These are phyloP conservation scores for Poecilia gillii DNA, from an alignment of 2,797 vertebrate genomes.

Conservation along the genomic window DNA sequence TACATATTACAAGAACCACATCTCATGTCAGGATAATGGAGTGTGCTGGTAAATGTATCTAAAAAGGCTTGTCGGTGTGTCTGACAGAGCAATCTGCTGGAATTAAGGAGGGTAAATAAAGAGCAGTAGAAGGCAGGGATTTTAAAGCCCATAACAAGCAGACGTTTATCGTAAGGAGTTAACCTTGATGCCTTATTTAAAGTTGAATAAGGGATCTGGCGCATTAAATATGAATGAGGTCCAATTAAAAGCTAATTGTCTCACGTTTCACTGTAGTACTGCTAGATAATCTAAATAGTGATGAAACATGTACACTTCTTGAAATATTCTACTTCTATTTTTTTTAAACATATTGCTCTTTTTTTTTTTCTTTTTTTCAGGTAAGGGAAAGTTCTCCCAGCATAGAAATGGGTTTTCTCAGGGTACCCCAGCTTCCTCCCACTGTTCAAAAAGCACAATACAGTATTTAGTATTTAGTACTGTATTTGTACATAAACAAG, in stretches of 20 bases:
- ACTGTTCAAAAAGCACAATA: background rate
- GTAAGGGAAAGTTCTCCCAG: background rate
- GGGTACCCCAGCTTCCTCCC: background rate
- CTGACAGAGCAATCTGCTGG: background rate
- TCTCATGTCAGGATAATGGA: constrained; percentile 22
- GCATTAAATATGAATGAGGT: background rate
- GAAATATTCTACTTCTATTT: background rate
- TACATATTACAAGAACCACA: constrained; percentile 8
- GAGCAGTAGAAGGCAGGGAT: background rate
- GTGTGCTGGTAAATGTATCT: constrained; percentile 14
- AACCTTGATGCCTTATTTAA: background rate
- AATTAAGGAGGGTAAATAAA: constrained; percentile 27
- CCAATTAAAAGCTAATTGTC: background rate
- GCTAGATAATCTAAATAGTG: background rate
- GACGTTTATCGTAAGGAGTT: background rate
- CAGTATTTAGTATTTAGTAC: too few species aligned
- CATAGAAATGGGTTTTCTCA: background rate
- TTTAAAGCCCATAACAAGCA: constrained; percentile 1
- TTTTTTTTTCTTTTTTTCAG: background rate
- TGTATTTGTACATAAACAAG: too few species aligned
- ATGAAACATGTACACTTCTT: background rate
- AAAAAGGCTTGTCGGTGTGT: constrained; percentile 12
- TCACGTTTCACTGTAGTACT: background rate
- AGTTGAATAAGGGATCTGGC: background rate
- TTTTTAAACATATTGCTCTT: background rate